Conservation (phyloP, 2,113 vertebrate species). For the Abramis brama region DNA sequence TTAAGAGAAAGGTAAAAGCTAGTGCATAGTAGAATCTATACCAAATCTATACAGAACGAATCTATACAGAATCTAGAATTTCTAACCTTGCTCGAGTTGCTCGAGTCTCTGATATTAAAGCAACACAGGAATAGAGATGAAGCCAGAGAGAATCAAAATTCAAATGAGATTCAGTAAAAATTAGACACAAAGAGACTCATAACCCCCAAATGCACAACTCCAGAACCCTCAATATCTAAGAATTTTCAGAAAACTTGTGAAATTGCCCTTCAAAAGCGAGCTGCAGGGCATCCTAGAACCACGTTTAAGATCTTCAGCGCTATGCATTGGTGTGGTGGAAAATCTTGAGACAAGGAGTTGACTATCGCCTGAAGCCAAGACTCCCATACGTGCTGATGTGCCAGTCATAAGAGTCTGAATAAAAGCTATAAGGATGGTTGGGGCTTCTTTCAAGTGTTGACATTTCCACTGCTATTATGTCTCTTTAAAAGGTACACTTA, state of each 20-base stretch:
- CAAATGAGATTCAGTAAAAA: background rate
- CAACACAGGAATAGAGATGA: background rate
- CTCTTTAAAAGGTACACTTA: constrained; percentile 72
- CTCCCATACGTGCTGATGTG: constrained; percentile 62
- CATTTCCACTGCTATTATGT: constrained; percentile 75
- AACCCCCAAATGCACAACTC: background rate
- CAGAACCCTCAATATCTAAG: background rate
- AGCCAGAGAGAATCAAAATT: background rate
- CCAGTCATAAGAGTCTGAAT: constrained; percentile 61
- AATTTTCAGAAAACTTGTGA: constrained; percentile 13
- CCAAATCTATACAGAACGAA: background rate
- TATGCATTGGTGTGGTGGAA: constrained; percentile 7
- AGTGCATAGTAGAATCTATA: background rate
- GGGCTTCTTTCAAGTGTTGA: constrained; percentile 70
- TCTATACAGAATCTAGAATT: too few species aligned
- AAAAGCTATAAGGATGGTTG: constrained; percentile 65
- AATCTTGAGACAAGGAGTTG: constrained; percentile 37
- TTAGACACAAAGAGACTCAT: background rate
- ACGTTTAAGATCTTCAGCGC: constrained; percentile 5
- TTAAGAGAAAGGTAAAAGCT: background rate
- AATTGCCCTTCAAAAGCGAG: constrained; percentile 13
- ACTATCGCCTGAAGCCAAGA: constrained; percentile 51
- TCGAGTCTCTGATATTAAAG: background rate
- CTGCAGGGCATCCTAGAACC: constrained; percentile 28
- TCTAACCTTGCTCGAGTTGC: background rate